Percentiles rank a stretch among this genome's conserved stretches.
Conservation (phyloP, 2,797 vertebrate genomes). For the Coccyzus lansbergi region DNA sequence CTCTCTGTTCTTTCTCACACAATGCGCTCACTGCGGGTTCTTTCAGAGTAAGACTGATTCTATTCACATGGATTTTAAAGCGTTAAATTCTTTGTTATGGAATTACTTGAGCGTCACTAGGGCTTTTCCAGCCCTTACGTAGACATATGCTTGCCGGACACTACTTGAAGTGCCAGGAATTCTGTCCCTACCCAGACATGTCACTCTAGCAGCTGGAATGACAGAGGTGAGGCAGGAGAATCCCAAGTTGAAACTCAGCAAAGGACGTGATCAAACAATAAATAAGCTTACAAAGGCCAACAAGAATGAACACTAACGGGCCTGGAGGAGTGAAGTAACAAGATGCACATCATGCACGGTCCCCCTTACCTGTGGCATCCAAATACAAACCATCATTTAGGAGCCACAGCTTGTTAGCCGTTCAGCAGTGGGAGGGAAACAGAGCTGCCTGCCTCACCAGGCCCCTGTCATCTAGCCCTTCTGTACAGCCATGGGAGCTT, state of each 20-base stretch:
- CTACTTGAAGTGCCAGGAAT: not conserved
- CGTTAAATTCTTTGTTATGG: not conserved
- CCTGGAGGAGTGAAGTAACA: not conserved
- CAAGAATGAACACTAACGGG: not conserved
- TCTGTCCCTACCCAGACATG: not conserved
- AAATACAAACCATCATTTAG: not conserved
- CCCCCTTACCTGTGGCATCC: not conserved
- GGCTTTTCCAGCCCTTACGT: not conserved
- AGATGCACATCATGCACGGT: not conserved
- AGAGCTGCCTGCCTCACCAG: not conserved
- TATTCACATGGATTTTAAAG: not conserved
- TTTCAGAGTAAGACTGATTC: not conserved
- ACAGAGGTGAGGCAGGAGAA: not conserved
- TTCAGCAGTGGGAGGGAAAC: not conserved
- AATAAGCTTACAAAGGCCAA: conserved; percentile 3
- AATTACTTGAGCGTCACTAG: not conserved
- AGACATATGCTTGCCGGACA: rapidly evolving
- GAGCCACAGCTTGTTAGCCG: not conserved
- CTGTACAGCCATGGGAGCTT: not conserved
- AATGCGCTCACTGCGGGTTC: not conserved
- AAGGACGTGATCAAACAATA: not conserved
- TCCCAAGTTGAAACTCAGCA: not conserved
- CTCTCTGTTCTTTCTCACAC: not conserved
- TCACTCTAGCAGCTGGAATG: not conserved
- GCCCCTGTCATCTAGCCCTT: not conserved